Evolutionary conservation across 2,113 vertebrate genomes (phyloP), one percentile per base, ranked within the genome.

Genomic region (Cyprinodon tularosa): DNA sequence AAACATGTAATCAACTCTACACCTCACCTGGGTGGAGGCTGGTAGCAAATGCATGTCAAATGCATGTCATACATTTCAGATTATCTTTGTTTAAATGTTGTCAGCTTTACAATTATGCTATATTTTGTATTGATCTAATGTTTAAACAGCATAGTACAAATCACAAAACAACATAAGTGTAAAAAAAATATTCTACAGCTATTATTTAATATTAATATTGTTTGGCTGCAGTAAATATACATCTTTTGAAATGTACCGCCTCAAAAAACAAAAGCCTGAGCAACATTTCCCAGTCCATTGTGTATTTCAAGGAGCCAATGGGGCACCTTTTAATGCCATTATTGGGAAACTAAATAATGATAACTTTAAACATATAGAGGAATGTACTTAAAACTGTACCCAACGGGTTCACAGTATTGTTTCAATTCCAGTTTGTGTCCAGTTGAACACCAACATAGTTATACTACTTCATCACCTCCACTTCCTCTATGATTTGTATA

Each of bases 271-370:
- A 7, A 17, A n/a, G 22, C 39, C 40, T 15, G 15, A 15, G 14
- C 29, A 29, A 38, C 12, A 0, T 74, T 64, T 70, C 22, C 20
- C 66, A 29, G 29, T 44, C 67, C 66, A 76, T 70, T 74, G 7
- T 3, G 3, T 36, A 47, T 74, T 42, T 79, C n/a, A 68, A 68
- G 40, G 57, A 12, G 63, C 65, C 9, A 0, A 60, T 71, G 53
- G 44, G 38, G 48, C 12, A 15, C 3, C 4, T 17, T 66, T 66
- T n/a, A 66, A 81, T 65, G 47, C 38, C 37, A 44, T 3, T 22
- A 66, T 3, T 17, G 37, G 66, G 66, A 12, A 47, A 10, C 17
- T 47, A 15, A 76, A 69, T 71, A 20, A 9, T 40, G 37, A 4
- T 36, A 15, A 62, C 71, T 65, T 77, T 2, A 69, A 48, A 53